Percentiles rank a stretch among this genome's conserved stretches.
Evolutionary conservation across 1,140 invertebrate genomes (phyloP).

Genomic region (Zophobas morio): DNA sequence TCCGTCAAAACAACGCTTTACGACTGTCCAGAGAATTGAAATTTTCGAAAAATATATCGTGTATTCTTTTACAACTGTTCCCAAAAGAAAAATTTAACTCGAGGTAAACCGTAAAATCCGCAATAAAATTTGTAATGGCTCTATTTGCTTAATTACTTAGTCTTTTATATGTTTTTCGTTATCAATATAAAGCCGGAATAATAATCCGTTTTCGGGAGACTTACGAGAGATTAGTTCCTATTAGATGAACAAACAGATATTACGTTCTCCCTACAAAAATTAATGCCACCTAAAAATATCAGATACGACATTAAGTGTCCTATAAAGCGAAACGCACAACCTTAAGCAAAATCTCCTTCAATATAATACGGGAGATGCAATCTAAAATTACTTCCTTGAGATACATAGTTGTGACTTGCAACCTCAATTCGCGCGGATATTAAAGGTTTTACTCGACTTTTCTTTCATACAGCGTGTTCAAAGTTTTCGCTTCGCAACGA

Average conservation of each 20-base stretch:
- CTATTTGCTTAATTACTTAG: slow-evolving; percentile 62
- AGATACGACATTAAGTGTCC: slow-evolving; percentile 42
- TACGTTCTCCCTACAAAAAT: slow-evolving; percentile 44
- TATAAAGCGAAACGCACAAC: slow-evolving; percentile 40
- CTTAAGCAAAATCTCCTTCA: slow-evolving; percentile 40
- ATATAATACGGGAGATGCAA: slow-evolving; percentile 29
- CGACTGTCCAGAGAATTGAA: slow-evolving; percentile 8
- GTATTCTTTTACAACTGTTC: slow-evolving; percentile 35
- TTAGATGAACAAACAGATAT: slow-evolving; percentile 47
- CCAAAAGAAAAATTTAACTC: slow-evolving; percentile 55
- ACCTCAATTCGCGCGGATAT: slow-evolving; percentile 5
- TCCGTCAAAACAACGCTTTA: not conserved
- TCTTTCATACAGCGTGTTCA: not conserved
- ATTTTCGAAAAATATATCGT: slow-evolving; percentile 36
- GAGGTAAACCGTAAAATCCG: slow-evolving; percentile 53
- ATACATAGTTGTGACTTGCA: slow-evolving; percentile 1
- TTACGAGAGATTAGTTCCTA: slow-evolving; percentile 46
- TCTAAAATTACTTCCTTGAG: slow-evolving; percentile 27
- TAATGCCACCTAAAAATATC: slow-evolving; percentile 48
- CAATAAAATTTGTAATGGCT: slow-evolving; percentile 53
- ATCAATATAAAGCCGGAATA: slow-evolving; percentile 57
- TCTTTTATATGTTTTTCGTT: slow-evolving; percentile 62
- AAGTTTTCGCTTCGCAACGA: not conserved
- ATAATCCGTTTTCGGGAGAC: slow-evolving; percentile 58
- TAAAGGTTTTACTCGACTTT: slow-evolving; percentile 10